Percentiles rank a stretch among this genome's conserved stretches.
Conservation (phyloP, 2,113 vertebrate genomes). For the Xiphophorus hellerii region DNA sequence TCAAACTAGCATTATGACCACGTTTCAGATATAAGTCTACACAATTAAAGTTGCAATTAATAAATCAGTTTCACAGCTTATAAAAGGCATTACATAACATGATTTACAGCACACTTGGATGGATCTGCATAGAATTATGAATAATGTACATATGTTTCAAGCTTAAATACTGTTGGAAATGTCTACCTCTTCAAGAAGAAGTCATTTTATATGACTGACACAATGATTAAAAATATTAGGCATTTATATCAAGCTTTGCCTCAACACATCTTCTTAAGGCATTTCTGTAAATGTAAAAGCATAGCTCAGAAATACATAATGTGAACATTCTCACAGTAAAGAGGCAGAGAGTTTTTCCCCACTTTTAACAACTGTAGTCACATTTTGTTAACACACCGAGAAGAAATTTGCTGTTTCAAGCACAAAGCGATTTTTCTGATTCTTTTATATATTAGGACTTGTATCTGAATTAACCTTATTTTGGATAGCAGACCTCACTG, state of each 20-base stretch:
- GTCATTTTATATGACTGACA: not conserved
- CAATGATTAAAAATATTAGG: not conserved
- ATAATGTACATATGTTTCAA: not conserved
- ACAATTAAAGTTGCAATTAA: too few relatives aligned
- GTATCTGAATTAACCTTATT: not conserved
- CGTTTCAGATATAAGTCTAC: too few relatives aligned
- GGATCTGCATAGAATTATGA: not conserved
- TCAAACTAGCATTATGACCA: too few relatives aligned
- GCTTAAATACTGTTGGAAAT: not conserved
- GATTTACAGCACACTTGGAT: too few relatives aligned
- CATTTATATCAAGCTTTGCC: not conserved
- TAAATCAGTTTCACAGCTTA: too few relatives aligned
- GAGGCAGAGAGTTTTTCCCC: not conserved
- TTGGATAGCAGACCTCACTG: constrained; percentile 1
- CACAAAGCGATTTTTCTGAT: too few relatives aligned
- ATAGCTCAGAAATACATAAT: not conserved
- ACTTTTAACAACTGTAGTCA: too few relatives aligned
- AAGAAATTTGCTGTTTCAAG: too few relatives aligned
- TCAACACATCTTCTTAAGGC: not conserved
- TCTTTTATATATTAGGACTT: not conserved
- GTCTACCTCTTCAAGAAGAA: not conserved
- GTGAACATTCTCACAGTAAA: not conserved
- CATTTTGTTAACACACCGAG: too few relatives aligned
- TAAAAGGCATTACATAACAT: too few relatives aligned
- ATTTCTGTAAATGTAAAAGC: not conserved